Conservation (phyloP, 2,113 vertebrate species). For the Hepsetus odoe region DNA sequence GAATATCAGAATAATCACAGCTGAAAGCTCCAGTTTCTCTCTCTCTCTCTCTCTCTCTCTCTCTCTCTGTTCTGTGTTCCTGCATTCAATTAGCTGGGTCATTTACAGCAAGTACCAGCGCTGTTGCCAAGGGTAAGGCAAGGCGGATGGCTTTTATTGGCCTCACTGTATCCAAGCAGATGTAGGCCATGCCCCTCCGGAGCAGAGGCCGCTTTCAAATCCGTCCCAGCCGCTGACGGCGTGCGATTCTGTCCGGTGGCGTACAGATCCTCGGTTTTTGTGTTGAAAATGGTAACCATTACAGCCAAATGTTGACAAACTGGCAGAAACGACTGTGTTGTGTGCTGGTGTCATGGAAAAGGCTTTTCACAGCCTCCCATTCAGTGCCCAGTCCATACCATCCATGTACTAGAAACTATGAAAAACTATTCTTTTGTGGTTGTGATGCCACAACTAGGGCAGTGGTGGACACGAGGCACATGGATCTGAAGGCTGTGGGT, state of each 20-base stretch:
- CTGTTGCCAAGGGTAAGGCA: conserved; percentile 81
- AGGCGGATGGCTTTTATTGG: conserved; percentile 65
- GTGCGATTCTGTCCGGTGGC: not conserved
- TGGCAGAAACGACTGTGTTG: too few species aligned
- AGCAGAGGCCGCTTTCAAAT: not conserved
- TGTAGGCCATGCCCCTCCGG: not conserved
- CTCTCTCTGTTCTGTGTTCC: conserved; percentile 66
- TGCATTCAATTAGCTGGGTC: conserved; percentile 54
- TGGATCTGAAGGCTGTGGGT: too few species aligned
- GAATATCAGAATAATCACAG: conserved; percentile 27
- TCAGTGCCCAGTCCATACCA: too few species aligned
- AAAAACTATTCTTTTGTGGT: too few species aligned
- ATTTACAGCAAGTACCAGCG: conserved; percentile 60
- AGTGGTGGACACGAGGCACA: too few species aligned
- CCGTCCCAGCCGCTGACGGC: not conserved
- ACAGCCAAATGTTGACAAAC: too few species aligned
- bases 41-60: conserved; percentile 61
- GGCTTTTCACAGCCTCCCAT: too few species aligned
- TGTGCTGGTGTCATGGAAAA: too few species aligned
- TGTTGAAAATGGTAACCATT: not conserved
- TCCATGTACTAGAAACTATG: too few species aligned
- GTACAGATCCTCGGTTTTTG: not conserved
- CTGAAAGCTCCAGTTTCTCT: conserved; percentile 17
- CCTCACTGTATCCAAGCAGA: conserved; percentile 71
- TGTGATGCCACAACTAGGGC: too few species aligned